These are phyloP conservation scores for Drosophila nigromelanica DNA, from an alignment of 1,140 invertebrate genomes.

Conservation along the genomic window DNA sequence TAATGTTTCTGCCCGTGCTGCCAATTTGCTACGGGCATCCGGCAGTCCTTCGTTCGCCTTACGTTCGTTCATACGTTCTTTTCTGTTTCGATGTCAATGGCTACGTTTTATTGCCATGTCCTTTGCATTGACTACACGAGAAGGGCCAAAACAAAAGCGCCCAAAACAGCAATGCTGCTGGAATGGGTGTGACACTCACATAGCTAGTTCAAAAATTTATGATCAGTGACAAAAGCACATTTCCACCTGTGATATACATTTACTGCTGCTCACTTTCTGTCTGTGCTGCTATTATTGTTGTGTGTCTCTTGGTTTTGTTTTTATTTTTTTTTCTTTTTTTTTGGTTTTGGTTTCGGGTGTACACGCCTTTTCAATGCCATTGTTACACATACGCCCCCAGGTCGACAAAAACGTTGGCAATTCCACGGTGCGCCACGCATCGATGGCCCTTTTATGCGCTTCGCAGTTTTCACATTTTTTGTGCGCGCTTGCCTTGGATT, in stretches of 20 bases:
- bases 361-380: slow-evolving; percentile 71
- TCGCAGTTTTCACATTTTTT: slow-evolving; percentile 61
- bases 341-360: slow-evolving; percentile 13
- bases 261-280: slow-evolving; percentile 42
- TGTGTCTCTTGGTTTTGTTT: slow-evolving; percentile 38
- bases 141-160: slow-evolving; percentile 31
- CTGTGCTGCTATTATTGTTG: slow-evolving; percentile 33
- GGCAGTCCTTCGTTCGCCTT: neutral
- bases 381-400: slow-evolving; percentile 25
- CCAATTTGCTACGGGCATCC: slow-evolving; percentile 63
- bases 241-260: slow-evolving; percentile 77
- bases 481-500: slow-evolving; percentile 70
- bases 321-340: too few species aligned
- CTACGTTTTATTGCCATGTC: slow-evolving; percentile 70
- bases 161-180: slow-evolving; percentile 27
- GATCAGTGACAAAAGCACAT: slow-evolving; percentile 81
- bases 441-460: slow-evolving; percentile 76
- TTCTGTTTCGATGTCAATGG: slow-evolving; percentile 63
- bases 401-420: slow-evolving; percentile 43
- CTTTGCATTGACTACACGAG: slow-evolving; percentile 36
- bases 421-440: slow-evolving; percentile 62
- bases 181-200: slow-evolving; percentile 36
- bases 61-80: slow-evolving; percentile 4
- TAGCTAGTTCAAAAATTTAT: slow-evolving; percentile 71
- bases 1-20: slow-evolving; percentile 12